Conservation (phyloP, 2,888 invertebrate species). For the Archips crataeganus region DNA sequence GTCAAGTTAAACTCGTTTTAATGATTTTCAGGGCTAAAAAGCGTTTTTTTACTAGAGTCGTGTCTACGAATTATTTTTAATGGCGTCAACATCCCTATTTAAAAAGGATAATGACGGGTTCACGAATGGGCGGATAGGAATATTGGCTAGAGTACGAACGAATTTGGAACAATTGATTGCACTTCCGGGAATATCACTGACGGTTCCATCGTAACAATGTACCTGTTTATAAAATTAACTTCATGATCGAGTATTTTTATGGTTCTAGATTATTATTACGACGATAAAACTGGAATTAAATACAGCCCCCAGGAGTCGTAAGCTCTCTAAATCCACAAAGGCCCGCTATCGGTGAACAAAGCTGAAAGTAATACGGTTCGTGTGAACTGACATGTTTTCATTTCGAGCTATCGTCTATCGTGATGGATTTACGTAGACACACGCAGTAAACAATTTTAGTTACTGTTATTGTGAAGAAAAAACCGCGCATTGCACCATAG, state of each 20-base stretch:
- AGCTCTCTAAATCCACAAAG: conserved; percentile 56
- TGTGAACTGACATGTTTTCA: conserved; percentile 42
- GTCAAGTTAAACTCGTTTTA: too few relatives aligned
- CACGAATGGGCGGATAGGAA: too few relatives aligned
- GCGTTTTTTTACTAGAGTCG: too few relatives aligned
- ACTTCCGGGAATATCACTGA: neutral
- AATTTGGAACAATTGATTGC: neutral
- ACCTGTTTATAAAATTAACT: conserved; percentile 4
- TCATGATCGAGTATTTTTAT: conserved; percentile 21
- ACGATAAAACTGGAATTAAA: conserved; percentile 22
- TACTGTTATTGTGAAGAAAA: neutral
- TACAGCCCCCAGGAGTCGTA: conserved; percentile 24
- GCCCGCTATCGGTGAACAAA: conserved; percentile 57
- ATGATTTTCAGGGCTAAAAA: too few relatives aligned
- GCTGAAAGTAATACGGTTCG: conserved; percentile 36
- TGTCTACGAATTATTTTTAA: too few relatives aligned
- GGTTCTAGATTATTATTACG: conserved; percentile 20
- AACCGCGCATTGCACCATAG: too few relatives aligned
- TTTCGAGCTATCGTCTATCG: conserved; percentile 33
- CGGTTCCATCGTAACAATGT: neutral
- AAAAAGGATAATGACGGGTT: too few relatives aligned
- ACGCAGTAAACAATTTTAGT: conserved; percentile 3
- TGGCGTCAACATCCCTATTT: too few relatives aligned
- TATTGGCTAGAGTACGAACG: too few relatives aligned
- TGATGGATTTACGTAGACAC: conserved; percentile 25